Evolutionary conservation across 2,113 vertebrate species (phyloP), one percentile per base, ranked within the genome.

Genomic region (Balaeniceps rex): DNA sequence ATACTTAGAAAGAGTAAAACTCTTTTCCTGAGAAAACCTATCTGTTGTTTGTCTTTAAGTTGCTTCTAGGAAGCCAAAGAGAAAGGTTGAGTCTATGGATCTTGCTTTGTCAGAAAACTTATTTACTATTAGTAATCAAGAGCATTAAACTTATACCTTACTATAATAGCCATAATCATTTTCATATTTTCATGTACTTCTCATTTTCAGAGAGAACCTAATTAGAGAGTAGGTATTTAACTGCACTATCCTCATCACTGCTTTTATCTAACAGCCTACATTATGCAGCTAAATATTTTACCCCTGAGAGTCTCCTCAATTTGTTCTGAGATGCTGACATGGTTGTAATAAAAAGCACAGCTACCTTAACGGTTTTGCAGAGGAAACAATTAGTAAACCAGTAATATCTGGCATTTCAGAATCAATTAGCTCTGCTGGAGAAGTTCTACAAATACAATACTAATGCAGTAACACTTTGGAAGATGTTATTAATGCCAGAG

Each of bases 181-280:
- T 91, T 29, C 25, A 3, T 36, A 29, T 63, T 94, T 90, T 87
- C 10, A 81, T 68, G 47, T 28, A 81, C 66, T 77, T 85, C 69
- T 82, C 42, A 82, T 82, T 89, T 95, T 87, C 69, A 77, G 61
- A 64, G 38, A 69, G 52, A 85, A 80, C 42, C 29, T 52, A 82
- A 95, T 87, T 89, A 82, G 74, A 91, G 8, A 72, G 14, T 42
- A 75, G 64, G 33, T 83, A 70, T 95, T 96, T 85, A 91, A 93
- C n/a, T 36, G 57, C 84, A 65, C 29, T 76, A 33, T 44, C 31
- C 25, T 91, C 69, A 76, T 64, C 47, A 40, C 57, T 89, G 49
- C n/a, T 47, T 91, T 89, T 87, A 91, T 63, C 72, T 81, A 81
- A 87, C 31, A 82, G 76, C n/a, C 80, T 64, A 52, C 31, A 57